phyloP scores from a whole-genome alignment of 2,888 invertebrate species.

The Antheraea yamamai region DNA sequence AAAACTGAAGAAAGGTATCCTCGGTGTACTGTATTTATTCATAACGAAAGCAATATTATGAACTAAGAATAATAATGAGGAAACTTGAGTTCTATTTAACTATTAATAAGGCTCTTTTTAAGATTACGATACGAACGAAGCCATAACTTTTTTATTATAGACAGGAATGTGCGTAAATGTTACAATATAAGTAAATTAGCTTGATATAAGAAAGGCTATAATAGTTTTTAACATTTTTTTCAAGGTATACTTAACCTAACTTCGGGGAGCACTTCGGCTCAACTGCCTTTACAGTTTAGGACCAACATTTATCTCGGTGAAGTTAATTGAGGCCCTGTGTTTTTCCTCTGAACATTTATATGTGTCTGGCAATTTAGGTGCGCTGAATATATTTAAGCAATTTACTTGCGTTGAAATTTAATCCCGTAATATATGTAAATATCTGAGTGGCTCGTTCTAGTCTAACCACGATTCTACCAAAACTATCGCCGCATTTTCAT shows the following conservation, averaged over 20 bases:
- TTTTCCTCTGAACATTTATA: constrained; percentile 48
- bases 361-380: constrained; percentile 35
- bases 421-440: constrained; percentile 5
- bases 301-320: constrained; percentile 63
- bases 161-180: not conserved
- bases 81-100: constrained; percentile 6
- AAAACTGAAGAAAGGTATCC: constrained; percentile 59
- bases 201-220: not conserved
- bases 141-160: not conserved
- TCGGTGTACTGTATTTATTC: constrained; percentile 74
- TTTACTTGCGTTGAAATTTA: constrained; percentile 34
- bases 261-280: constrained; percentile 45
- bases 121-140: not conserved
- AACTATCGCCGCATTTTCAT: not conserved
- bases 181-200: not conserved
- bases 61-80: constrained; percentile 42
- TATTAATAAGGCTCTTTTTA: not conserved
- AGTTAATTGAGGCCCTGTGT: constrained; percentile 67
- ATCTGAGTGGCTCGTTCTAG: not conserved
- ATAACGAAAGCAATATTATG: constrained; percentile 72
- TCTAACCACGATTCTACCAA: constrained; percentile 19
- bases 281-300: constrained; percentile 52
- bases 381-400: constrained; percentile 36
- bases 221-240: constrained; percentile 7
- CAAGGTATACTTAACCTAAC: constrained; percentile 36